Percentiles rank a stretch among this genome's conserved stretches.
Conservation (phyloP, 1,140 invertebrate species). For the Drosophila setifemur region DNA sequence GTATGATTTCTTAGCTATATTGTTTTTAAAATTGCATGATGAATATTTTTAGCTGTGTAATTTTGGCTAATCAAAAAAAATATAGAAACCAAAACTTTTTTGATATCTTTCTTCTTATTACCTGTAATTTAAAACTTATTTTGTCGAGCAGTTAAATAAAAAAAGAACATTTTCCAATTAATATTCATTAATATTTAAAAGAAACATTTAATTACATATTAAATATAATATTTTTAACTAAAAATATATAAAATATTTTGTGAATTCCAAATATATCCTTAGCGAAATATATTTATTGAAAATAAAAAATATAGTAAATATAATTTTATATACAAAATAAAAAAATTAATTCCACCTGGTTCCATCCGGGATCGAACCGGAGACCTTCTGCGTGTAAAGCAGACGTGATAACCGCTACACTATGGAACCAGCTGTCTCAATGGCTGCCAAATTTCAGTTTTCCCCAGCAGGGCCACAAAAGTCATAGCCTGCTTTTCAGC, state of each 20-base stretch:
- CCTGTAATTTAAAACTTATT: no score
- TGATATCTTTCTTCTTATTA: background rate
- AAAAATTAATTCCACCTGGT: background rate
- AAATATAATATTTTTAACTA: background rate
- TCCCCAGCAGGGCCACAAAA: background rate
- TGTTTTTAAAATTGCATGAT: no score
- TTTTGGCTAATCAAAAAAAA: no score
- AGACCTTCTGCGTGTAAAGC: slow-evolving; percentile 87
- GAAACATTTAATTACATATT: background rate
- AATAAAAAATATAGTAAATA: background rate
- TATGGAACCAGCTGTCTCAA: slow-evolving; percentile 77
- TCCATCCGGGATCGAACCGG: slow-evolving; percentile 48
- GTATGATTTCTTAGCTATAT: no score
- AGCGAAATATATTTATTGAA: background rate
- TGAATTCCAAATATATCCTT: no score
- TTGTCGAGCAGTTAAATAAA: no score
- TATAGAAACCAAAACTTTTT: background rate
- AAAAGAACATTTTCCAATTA: no score
- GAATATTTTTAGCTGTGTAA: no score
- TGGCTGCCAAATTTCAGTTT: slow-evolving; percentile 46
- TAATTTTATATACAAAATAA: background rate
- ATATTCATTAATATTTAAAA: background rate
- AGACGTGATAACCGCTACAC: slow-evolving; percentile 87
- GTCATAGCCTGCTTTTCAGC: slow-evolving; percentile 21
- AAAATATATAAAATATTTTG: background rate